These are phyloP conservation scores for Paedocypris sp. DNA, from an alignment of 2,113 vertebrate species.

Conservation along the genomic window DNA sequence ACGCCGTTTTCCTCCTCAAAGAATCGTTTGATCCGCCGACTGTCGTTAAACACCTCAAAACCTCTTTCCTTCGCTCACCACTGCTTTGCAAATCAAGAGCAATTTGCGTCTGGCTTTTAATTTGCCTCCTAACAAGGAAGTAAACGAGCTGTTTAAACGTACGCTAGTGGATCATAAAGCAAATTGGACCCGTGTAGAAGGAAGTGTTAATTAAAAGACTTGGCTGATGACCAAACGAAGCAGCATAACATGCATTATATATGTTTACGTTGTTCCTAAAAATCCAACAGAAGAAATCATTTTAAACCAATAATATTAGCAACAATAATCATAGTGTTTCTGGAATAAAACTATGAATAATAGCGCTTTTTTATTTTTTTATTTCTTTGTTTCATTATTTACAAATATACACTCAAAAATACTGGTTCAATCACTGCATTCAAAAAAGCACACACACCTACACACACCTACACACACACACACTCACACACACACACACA, in stretches of 20 bases:
- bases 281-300: no score
- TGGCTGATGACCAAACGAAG: conserved; percentile 57
- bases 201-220: conserved; percentile 56
- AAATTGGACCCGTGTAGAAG: conserved; percentile 64
- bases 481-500: no score
- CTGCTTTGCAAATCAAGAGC: conserved; percentile 38
- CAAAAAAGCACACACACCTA: no score
- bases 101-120: conserved; percentile 44
- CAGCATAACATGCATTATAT: conserved; percentile 55
- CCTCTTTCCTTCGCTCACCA: conserved; percentile 16
- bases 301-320: no score
- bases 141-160: conserved; percentile 58
- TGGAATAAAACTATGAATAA: no score
- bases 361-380: no score
- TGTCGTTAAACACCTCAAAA: neutral
- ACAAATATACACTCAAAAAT: no score
- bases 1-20: neutral
- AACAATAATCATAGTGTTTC: no score
- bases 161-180: conserved; percentile 61
- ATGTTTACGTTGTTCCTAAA: no score
- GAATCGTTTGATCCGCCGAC: neutral
- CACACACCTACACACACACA: no score
- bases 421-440: no score
- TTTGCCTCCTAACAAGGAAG: conserved; percentile 63
- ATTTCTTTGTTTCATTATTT: no score